A percentile compares a stretch with the other conserved stretches of the same genome.
Evolutionary conservation across 1,140 invertebrate genomes (phyloP).

Genomic region (Drosophila ambigua): DNA sequence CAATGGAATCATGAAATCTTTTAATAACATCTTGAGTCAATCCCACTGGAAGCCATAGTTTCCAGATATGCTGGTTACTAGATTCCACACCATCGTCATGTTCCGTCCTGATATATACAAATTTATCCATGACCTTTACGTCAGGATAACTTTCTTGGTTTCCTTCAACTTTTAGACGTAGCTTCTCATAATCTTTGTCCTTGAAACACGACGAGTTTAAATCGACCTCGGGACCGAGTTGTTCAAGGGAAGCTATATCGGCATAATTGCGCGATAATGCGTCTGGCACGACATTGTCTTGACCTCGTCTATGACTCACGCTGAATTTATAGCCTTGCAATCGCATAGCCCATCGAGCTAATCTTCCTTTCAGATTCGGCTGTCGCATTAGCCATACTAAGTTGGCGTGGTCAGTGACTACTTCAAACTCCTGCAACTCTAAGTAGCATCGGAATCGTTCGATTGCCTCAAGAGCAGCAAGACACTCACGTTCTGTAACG

Average conservation of each 20-base stretch:
- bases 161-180: not conserved
- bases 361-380: conserved; percentile 1
- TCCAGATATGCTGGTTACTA: not conserved
- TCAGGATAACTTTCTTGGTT: not conserved
- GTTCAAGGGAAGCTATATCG: not conserved
- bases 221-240: not conserved
- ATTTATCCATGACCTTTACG: not conserved
- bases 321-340: conserved; percentile 8
- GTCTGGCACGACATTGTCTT: conserved; percentile 8
- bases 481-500: conserved; percentile 14
- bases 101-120: conserved; percentile 1
- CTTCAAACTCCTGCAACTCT: conserved; percentile 19
- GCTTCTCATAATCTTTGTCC: not conserved
- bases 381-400: conserved; percentile 15
- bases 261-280: conserved; percentile 5
- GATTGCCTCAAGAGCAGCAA: conserved; percentile 11
- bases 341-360: conserved; percentile 7
- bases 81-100: not conserved
- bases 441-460: conserved; percentile 23
- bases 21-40: not conserved
- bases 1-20: not conserved
- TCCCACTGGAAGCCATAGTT: conserved; percentile 4
- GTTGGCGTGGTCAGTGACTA: conserved; percentile 13
- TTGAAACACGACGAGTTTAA: not conserved
- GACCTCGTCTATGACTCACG: conserved; percentile 9